phyloP scores from a whole-genome alignment of 2,113 vertebrate species.

The Scomber japonicus region DNA sequence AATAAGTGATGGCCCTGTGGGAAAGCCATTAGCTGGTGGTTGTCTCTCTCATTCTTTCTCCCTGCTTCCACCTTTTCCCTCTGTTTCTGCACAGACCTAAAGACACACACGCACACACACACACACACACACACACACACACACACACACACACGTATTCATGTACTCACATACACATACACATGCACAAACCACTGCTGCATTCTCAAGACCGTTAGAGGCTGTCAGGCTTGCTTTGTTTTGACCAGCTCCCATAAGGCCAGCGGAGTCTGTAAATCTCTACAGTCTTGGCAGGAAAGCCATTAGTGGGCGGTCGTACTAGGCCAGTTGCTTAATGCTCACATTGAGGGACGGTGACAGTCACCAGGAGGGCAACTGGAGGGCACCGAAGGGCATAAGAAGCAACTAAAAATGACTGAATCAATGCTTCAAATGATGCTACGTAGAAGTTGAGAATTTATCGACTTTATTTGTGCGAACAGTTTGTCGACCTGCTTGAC shows the following conservation, averaged over 20 bases:
- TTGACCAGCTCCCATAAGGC: conserved; percentile 54
- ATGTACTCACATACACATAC: conserved; percentile 13
- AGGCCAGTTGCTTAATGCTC: conserved; percentile 41
- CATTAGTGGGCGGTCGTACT: conserved; percentile 33
- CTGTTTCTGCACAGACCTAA: conserved; percentile 23
- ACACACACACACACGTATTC: not conserved
- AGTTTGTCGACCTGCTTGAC: not conserved
- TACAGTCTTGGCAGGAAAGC: conserved; percentile 48
- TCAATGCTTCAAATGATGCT: conserved; percentile 7
- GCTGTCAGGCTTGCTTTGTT: conserved; percentile 61
- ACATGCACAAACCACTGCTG: conserved; percentile 27
- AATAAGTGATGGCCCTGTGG: conserved; percentile 54
- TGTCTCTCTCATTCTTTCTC: conserved; percentile 38
- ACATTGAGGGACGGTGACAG: conserved; percentile 23
- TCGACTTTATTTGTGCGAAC: not conserved
- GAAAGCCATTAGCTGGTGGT: conserved; percentile 65
- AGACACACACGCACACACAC: conserved; percentile 11
- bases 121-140: not conserved
- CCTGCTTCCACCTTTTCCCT: conserved; percentile 11
- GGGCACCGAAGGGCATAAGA: not conserved
- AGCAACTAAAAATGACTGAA: conserved; percentile 17
- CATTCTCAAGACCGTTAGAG: conserved; percentile 37
- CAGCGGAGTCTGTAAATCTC: conserved; percentile 51
- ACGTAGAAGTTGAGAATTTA: not conserved
- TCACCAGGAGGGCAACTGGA: conserved; percentile 28